These are phyloP conservation scores for Acanthornis magna DNA, from an alignment of 2,797 vertebrate species.

Conservation along the genomic window DNA sequence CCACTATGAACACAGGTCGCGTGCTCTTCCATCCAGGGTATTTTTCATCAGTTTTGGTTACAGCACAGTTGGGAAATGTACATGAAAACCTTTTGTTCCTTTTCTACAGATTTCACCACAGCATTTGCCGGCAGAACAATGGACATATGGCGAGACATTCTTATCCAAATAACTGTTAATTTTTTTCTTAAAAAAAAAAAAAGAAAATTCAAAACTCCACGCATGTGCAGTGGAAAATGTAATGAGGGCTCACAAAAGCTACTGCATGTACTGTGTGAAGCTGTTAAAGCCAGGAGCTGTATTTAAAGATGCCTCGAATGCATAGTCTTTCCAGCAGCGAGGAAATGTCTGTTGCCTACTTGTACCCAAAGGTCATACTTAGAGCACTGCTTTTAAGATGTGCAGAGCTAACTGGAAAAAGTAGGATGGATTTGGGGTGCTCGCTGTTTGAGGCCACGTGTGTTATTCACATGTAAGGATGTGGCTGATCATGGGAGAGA, in stretches of 20 bases:
- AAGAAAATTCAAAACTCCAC: not conserved
- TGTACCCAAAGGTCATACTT: not conserved
- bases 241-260: slow-evolving; percentile 20
- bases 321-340: not conserved
- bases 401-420: not conserved
- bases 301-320: not conserved
- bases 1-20: not conserved
- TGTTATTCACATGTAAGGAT: not conserved
- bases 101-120: not conserved
- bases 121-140: slow-evolving; percentile 60
- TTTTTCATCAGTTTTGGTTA: not conserved
- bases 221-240: slow-evolving; percentile 38
- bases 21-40: slow-evolving; percentile 22
- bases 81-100: slow-evolving; percentile 45
- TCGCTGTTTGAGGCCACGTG: not conserved
- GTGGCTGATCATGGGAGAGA: not conserved
- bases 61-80: not conserved
- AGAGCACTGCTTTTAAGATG: not conserved
- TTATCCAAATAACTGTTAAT: slow-evolving; percentile 61
- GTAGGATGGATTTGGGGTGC: not conserved
- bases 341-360: not conserved
- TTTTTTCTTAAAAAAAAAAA: not conserved
- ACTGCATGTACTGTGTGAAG: not conserved
- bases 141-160: slow-evolving; percentile 57
- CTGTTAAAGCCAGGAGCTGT: not conserved